phyloP scores from a whole-genome alignment of 2,113 vertebrate species.

The Podilymbus podiceps region DNA sequence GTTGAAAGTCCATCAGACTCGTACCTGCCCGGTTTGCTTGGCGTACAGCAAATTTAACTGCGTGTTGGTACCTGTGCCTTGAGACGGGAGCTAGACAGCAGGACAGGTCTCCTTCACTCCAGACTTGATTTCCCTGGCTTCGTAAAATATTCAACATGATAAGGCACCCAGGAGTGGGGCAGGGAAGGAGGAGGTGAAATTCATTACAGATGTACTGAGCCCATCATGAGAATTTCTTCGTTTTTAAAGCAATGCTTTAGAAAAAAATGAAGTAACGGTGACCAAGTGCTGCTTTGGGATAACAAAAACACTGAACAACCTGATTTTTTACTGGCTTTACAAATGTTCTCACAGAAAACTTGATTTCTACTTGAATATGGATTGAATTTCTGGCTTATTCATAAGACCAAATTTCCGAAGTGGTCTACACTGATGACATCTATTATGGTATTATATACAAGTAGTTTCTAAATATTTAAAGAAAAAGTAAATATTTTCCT shows the following conservation, averaged over 20 bases:
- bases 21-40: fast-evolving
- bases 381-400: not conserved
- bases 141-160: fast-evolving
- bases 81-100: not conserved
- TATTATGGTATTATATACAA: not conserved
- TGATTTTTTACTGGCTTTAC: not conserved
- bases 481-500: not conserved
- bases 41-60: fast-evolving
- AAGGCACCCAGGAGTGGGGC: fast-evolving
- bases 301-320: not conserved
- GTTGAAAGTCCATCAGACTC: not conserved
- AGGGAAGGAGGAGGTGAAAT: not conserved
- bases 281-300: not conserved
- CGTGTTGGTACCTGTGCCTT: not conserved
- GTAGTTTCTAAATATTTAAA: not conserved
- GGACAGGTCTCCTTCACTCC: not conserved
- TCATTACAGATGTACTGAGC: not conserved
- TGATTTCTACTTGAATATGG: not conserved
- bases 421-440: not conserved
- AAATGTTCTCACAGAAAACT: not conserved
- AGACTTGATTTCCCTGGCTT: not conserved
- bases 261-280: not conserved
- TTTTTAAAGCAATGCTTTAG: not conserved
- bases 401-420: not conserved
- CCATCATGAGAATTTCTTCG: not conserved